These are phyloP conservation scores for Argyresthia albistria DNA, from an alignment of 2,888 invertebrate species.

Conservation along the genomic window DNA sequence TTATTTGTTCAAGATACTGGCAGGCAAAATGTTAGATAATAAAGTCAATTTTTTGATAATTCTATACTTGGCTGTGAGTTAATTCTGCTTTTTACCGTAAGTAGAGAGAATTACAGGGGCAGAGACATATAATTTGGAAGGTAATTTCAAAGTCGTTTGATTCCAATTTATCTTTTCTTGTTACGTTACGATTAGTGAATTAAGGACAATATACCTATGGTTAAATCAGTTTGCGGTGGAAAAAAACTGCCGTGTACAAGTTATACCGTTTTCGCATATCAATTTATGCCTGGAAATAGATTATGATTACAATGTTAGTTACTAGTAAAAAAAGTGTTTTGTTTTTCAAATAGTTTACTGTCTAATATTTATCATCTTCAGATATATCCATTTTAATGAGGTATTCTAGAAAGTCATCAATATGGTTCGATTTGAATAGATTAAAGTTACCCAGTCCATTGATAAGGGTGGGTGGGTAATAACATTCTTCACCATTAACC, in stretches of 20 bases:
- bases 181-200: slow-evolving; percentile 29
- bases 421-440: no score
- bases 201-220: not conserved
- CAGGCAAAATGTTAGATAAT: slow-evolving; percentile 57
- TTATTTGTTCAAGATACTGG: slow-evolving; percentile 63
- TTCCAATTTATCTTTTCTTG: slow-evolving; percentile 55
- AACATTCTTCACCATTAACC: no score
- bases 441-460: no score
- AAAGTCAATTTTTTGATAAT: slow-evolving; percentile 69
- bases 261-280: no score
- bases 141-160: slow-evolving; percentile 54
- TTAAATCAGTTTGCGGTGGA: not conserved
- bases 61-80: slow-evolving; percentile 36
- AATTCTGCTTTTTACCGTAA: slow-evolving; percentile 24
- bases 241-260: not conserved
- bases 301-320: no score
- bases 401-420: no score
- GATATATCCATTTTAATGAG: no score
- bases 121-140: slow-evolving; percentile 50
- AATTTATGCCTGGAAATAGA: no score
- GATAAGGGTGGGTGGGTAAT: no score
- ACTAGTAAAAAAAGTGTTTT: no score
- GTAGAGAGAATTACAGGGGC: slow-evolving; percentile 47
- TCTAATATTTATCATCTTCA: no score
- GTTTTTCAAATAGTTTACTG: no score